A percentile compares a stretch with the other conserved stretches of the same genome.
Conservation (phyloP, 2,888 invertebrate genomes). For the Diabrotica balteata region DNA sequence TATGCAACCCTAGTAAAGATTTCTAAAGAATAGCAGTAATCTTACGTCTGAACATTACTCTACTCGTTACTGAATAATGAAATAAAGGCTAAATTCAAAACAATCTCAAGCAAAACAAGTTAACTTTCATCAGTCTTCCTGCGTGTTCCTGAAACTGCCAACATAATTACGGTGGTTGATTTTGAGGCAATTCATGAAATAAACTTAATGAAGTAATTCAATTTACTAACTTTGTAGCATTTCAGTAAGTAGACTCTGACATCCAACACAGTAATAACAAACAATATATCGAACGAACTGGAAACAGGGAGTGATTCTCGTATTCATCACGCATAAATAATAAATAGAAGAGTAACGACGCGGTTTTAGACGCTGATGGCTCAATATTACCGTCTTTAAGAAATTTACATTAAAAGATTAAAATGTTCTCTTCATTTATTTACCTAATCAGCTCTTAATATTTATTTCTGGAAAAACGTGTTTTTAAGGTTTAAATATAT, state of each 20-base stretch:
- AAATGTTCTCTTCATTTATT: too few species aligned
- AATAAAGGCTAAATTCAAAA: background rate
- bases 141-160: constrained; percentile 13
- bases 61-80: background rate
- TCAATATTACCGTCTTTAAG: background rate
- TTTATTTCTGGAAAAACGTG: too few species aligned
- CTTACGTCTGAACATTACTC: too few species aligned
- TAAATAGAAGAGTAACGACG: too few species aligned
- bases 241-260: constrained; percentile 15
- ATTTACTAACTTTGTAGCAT: constrained; percentile 20
- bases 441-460: too few species aligned
- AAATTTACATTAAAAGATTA: background rate
- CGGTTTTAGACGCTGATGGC: too few species aligned
- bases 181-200: constrained; percentile 23
- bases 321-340: too few species aligned
- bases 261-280: constrained; percentile 13
- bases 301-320: background rate
- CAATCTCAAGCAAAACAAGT: background rate
- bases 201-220: constrained; percentile 23
- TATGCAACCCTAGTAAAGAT: too few species aligned
- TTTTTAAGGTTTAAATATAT: too few species aligned
- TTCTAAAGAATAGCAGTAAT: too few species aligned
- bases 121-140: constrained; percentile 9
- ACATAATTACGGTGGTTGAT: constrained; percentile 18
- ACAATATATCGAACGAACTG: constrained; percentile 3